phyloP scores from a whole-genome alignment of 2,888 invertebrate species.

The Gnatocerus cornutus region DNA sequence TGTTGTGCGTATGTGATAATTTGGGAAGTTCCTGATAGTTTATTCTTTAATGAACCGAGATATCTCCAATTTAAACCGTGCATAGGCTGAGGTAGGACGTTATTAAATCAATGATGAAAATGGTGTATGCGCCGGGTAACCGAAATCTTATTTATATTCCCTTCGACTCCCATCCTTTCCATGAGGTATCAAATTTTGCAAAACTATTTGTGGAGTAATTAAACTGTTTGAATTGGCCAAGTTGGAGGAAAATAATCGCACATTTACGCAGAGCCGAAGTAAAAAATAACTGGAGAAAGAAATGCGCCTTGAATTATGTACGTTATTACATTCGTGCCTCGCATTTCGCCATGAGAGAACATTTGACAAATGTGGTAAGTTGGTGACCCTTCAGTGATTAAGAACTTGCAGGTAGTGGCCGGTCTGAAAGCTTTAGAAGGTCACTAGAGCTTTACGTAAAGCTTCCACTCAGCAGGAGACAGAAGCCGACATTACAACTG shows the following conservation, averaged over 20 bases:
- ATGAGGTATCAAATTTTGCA: too few relatives aligned
- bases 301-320: constrained; percentile 24
- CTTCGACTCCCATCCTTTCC: too few relatives aligned
- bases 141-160: too few relatives aligned
- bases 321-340: constrained; percentile 14
- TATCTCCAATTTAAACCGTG: too few relatives aligned
- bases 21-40: too few relatives aligned
- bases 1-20: too few relatives aligned
- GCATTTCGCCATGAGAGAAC: constrained; percentile 16
- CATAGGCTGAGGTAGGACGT: too few relatives aligned
- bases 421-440: constrained; percentile 42
- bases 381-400: constrained; percentile 36
- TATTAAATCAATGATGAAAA: too few relatives aligned
- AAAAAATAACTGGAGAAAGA: constrained; percentile 10
- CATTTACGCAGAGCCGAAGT: background rate
- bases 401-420: constrained; percentile 42
- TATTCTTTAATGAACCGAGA: too few relatives aligned
- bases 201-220: too few relatives aligned
- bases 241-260: background rate
- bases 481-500: constrained; percentile 44
- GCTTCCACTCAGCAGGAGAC: constrained; percentile 46
- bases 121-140: too few relatives aligned
- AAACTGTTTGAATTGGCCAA: too few relatives aligned
- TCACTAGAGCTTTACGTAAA: constrained; percentile 47
- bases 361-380: constrained; percentile 36